phyloP scores from a whole-genome alignment of 2,797 vertebrate genomes.

The Mycteria americana region DNA sequence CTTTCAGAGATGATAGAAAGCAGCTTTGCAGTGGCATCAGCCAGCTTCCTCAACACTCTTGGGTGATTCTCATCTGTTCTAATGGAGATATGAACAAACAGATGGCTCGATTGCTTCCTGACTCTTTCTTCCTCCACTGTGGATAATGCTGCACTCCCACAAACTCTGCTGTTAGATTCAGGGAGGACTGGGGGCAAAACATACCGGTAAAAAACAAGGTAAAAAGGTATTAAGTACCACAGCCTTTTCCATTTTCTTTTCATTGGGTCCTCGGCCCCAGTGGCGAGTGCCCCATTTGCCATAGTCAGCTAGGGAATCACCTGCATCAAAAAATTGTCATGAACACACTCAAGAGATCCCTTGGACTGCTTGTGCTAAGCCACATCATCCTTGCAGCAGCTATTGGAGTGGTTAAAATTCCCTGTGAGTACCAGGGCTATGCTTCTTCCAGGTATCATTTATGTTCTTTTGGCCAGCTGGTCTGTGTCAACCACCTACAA shows the following conservation, averaged over 20 bases:
- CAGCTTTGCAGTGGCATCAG: neutral
- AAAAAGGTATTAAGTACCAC: neutral
- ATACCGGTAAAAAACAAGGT: neutral
- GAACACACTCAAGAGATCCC: neutral
- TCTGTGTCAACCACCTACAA: neutral
- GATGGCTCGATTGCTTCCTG: neutral
- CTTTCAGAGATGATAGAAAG: neutral
- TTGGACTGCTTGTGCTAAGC: neutral
- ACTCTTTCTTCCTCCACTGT: neutral
- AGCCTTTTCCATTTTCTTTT: neutral
- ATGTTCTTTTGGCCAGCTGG: neutral
- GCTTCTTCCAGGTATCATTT: neutral
- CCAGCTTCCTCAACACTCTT: neutral
- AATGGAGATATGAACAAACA: neutral
- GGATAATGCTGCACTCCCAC: neutral
- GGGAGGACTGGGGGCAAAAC: neutral
- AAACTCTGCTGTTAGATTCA: neutral
- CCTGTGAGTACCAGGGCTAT: neutral
- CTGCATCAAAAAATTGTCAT: neutral
- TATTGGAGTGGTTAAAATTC: neutral
- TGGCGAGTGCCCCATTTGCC: neutral
- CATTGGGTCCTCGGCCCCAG: neutral
- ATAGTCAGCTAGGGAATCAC: neutral
- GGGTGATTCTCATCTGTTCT: neutral
- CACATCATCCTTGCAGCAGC: neutral